Base-by-base conservation (phyloP, 1,140 invertebrate species). In the Nasonia vitripennis region DNA sequence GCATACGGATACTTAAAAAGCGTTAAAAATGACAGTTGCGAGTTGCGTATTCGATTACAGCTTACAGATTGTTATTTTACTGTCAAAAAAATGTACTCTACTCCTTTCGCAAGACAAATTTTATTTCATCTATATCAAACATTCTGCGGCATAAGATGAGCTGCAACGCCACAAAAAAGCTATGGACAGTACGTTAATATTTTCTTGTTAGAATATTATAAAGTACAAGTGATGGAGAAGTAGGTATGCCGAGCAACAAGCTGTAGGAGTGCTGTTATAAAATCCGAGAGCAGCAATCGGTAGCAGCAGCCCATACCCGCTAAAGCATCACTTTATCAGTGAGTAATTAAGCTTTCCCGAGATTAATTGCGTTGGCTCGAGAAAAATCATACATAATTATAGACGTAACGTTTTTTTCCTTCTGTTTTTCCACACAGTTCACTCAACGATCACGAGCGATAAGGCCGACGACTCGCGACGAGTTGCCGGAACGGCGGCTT, bases 261-360 rank as follows among this genome's bases (percentile, higher is more conserved):
- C 70, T 87, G 75, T 51, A 70, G 41, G 86, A 71, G 86, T 86
- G 55, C 67, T 87, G 84, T 89, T 86, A 87, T 37, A 67, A 86
- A 86, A 74, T 84, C 79, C 79, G 71, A 87, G 78, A 37, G 34
- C 27, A 27, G 87, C 88, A 89, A 87, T 84, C 85, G 87, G 55
- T 62, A 87, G 68, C 87, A 88, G 55, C 55, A 87, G 73, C 87
- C 83, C 62, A 82, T 78, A 86, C 62, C 81, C 87, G 68, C 75
- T 84, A 75, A 89, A 89, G 88, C 88, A 87, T 84, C 81, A 87
- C 71, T 83, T 83, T 80, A 78, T 89, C 87, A 87, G 80, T 83
- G 84, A 80, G 17, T 85, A 83, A 88, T 83, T 81, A 87, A 85
- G 87, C 85, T 85, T 78, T 70, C 27, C 51, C 27, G 37, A 81